Evolutionary conservation across 1,140 invertebrate species (phyloP), one percentile per base, ranked within the genome.

Genomic region (Macrosteles quadrilineatus): DNA sequence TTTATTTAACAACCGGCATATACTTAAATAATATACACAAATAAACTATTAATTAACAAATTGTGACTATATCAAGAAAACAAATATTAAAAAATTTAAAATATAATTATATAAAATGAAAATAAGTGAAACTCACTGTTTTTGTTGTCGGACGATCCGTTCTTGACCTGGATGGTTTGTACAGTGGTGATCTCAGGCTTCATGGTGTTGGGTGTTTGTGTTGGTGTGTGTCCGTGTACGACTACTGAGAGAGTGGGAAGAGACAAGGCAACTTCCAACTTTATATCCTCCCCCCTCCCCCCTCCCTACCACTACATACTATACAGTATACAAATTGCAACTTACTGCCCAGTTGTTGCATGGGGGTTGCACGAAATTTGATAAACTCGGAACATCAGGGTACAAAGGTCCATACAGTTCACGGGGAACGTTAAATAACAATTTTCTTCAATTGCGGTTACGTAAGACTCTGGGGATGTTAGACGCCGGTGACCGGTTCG

Each of bases 111-210:
- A 43, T 17, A 43, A 43, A 43, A n/a, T 17, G 17, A 43, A 9
- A 53, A 53, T 53, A 53, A 53, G 21, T 14, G 25, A 25, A 19
- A 59, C 55, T 59, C 23, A 59, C 55, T 30, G 23, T 14, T 27
- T 59, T 59, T 59, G 14, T 17, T 50, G 25, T 59, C 55, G 6
- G 21, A 6, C 12, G 55, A 59, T 14, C 55, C 55, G n/a, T 59
- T 59, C 55, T 59, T 59, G 55, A 59, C 55, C 23, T 59, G 55
- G 55, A 59, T 59, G 21, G 55, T 59, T 23, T 59, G 55, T 2
- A 59, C 55, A n/a, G 47, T 6, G 21, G 55, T n/a, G 55, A 59
- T 59, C 27, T 59, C 55, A 9, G 55, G 55, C 27, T 59, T 59
- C 55, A 59, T 59, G 23, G 21, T 50, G 32, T 36, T n/a, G n/a